A percentile compares a stretch with the other conserved stretches of the same genome.
Conservation (phyloP, 2,797 vertebrate species). For the Urophycis tenuis region DNA sequence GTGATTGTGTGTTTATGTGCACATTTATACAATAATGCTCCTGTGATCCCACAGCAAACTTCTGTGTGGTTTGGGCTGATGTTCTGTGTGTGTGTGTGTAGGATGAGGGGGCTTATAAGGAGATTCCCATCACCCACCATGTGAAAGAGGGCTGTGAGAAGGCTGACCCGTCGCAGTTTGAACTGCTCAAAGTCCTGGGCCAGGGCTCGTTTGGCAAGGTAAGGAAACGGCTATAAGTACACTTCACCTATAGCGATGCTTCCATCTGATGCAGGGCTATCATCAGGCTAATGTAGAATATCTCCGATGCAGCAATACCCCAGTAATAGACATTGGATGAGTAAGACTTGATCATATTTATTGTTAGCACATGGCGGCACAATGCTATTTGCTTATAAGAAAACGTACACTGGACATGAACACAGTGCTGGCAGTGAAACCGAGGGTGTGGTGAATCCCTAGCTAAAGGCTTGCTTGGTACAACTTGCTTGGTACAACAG, state of each 20-base stretch:
- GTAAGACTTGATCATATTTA: background rate
- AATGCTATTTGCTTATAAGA: background rate
- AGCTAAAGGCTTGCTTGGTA: background rate
- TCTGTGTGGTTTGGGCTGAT: background rate
- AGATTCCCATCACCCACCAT: constrained; percentile 95
- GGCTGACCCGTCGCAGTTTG: constrained; percentile 93
- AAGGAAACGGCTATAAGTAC: constrained; percentile 40
- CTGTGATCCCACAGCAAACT: constrained; percentile 14
- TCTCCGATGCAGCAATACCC: background rate
- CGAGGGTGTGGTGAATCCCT: background rate
- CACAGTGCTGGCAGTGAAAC: background rate
- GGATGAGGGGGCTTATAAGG: constrained; percentile 90
- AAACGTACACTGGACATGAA: background rate
- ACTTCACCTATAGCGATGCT: too few relatives aligned
- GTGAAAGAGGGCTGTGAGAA: constrained; percentile 98
- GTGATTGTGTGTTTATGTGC: background rate
- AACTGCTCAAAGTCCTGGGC: constrained; percentile 95
- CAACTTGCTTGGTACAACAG: background rate
- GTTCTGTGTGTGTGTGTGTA: constrained; percentile 45
- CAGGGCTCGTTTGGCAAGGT: constrained; percentile 98
- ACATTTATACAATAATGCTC: background rate
- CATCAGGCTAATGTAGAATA: background rate
- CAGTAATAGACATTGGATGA: background rate
- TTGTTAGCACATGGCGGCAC: background rate
- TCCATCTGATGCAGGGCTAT: too few relatives aligned